Conservation (phyloP, 2,113 vertebrate genomes). For the Crypturellus undulatus region DNA sequence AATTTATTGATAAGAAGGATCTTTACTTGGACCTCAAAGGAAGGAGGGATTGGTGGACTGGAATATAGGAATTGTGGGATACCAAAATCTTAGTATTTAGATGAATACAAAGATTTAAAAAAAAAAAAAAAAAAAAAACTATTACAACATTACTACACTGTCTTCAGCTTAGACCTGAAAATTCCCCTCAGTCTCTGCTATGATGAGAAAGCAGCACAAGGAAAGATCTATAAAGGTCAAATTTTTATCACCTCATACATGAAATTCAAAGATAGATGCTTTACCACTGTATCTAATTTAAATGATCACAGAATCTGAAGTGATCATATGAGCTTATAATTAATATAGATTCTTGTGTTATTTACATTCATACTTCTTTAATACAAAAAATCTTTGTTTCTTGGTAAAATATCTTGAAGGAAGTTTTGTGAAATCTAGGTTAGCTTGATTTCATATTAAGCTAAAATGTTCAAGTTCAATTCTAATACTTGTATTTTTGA, state of each 20-base stretch:
- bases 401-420: not conserved
- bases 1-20: not conserved
- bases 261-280: not conserved
- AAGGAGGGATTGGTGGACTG: not conserved
- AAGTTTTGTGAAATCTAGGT: not conserved
- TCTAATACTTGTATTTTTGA: not conserved
- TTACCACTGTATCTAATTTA: not conserved
- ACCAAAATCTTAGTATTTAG: not conserved
- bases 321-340: not conserved
- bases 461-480: not conserved
- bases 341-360: not conserved
- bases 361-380: not conserved
- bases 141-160: not conserved
- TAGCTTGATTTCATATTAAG: not conserved
- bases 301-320: not conserved
- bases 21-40: not conserved
- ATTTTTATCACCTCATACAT: not conserved
- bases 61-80: not conserved
- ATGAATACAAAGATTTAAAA: too few relatives aligned
- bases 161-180: not conserved
- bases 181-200: not conserved
- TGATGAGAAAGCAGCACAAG: not conserved
- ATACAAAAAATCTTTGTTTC: not conserved
- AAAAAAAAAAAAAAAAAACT: too few relatives aligned
- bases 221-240: not conserved